Conservation (phyloP, 2,113 vertebrate species). For the Mellivora capensis region DNA sequence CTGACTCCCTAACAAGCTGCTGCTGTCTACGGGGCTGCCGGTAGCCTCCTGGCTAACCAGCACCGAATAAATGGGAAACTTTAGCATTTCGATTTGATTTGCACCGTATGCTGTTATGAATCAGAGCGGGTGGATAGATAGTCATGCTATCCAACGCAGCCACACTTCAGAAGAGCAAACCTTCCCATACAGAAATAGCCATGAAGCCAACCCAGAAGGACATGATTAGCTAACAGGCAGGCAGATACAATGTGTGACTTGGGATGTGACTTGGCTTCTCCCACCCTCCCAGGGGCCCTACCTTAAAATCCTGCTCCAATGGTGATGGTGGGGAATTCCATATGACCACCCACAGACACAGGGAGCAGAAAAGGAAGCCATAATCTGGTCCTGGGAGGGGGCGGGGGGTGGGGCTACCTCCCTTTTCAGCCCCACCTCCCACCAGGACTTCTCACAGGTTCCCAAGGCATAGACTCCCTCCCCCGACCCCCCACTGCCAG, state of each 20-base stretch:
- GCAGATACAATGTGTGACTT: not conserved
- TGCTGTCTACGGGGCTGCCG: conserved; percentile 50
- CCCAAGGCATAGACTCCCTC: not conserved
- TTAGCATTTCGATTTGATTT: conserved; percentile 70
- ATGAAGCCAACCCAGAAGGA: conserved; percentile 53
- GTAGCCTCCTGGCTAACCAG: conserved; percentile 69
- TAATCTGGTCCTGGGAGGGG: not conserved
- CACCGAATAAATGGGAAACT: conserved; percentile 71
- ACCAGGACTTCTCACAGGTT: not conserved
- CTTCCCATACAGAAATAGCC: conserved; percentile 73
- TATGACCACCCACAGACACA: conserved; percentile 56
- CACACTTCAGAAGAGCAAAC: conserved; percentile 66
- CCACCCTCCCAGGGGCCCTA: conserved; percentile 43
- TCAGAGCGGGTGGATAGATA: conserved; percentile 69
- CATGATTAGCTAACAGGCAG: conserved; percentile 47
- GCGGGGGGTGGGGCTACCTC: not conserved
- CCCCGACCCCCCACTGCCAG: not conserved
- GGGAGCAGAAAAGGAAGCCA: conserved; percentile 25
- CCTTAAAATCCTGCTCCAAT: conserved; percentile 64
- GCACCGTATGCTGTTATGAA: conserved; percentile 74
- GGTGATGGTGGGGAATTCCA: conserved; percentile 45
- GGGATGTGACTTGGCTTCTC: conserved; percentile 1
- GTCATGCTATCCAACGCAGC: conserved; percentile 71
- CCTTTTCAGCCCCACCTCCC: not conserved
- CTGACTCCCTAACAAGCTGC: conserved; percentile 64